Conservation (phyloP, 2,113 vertebrate species). For the Albula goreensis region DNA sequence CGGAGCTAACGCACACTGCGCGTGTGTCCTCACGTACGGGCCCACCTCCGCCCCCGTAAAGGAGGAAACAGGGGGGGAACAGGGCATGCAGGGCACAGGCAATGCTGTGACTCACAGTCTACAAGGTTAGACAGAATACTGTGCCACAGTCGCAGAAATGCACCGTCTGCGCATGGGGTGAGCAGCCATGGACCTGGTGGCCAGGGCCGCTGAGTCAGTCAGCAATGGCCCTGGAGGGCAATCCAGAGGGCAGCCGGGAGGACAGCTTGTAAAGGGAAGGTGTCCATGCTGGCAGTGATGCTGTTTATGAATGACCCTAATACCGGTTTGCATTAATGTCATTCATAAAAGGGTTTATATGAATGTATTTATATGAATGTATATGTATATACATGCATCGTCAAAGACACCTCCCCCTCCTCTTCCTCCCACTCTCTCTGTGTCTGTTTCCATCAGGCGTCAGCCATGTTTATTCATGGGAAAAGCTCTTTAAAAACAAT, state of each 20-base stretch:
- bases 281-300: neutral
- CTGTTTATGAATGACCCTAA: neutral
- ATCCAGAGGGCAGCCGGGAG: slow-evolving; percentile 38
- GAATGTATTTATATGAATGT: neutral
- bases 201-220: slow-evolving; percentile 57
- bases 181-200: neutral
- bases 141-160: slow-evolving; percentile 51
- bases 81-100: slow-evolving; percentile 2
- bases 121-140: slow-evolving; percentile 56
- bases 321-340: neutral
- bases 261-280: neutral
- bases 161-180: slow-evolving; percentile 23
- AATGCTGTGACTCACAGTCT: slow-evolving; percentile 41
- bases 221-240: slow-evolving; percentile 22
- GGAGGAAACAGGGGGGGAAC: too few species aligned
- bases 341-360: neutral
- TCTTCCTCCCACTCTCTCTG: neutral
- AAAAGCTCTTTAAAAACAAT: neutral
- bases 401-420: neutral
- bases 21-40: neutral
- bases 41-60: neutral
- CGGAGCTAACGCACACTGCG: neutral
- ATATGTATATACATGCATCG: neutral
- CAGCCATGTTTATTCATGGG: neutral
- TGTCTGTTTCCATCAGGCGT: neutral